These are phyloP conservation scores for Strongylocentrotus purpuratus DNA, from an alignment of 35 echinoderm and acorn worm species.

Conservation along the genomic window DNA sequence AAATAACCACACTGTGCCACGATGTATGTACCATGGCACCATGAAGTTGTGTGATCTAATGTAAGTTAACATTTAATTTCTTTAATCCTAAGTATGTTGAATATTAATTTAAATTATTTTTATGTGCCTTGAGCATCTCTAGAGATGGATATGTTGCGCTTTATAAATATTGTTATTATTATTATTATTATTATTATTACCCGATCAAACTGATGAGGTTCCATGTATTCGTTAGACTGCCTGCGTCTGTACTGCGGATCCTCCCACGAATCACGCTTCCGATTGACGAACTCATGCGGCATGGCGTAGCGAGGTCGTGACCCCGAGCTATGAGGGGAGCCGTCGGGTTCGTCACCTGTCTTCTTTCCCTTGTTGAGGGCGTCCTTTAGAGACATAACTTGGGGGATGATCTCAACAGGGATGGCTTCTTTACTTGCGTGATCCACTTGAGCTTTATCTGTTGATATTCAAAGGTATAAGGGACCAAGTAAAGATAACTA, in stretches of 20 bases:
- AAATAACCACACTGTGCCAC: too few species aligned
- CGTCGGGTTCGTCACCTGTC: conserved; percentile 48
- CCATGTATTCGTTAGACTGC: conserved; percentile 31
- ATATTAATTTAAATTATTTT: too few species aligned
- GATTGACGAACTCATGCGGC: conserved; percentile 58
- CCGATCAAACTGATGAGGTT: conserved; percentile 42
- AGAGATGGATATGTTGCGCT: too few species aligned
- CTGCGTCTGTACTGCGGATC: conserved; percentile 70
- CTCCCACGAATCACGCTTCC: conserved; percentile 70
- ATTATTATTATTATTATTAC: neutral
- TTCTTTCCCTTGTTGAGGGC: conserved; percentile 57
- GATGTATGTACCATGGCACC: too few species aligned
- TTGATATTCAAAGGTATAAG: neutral
- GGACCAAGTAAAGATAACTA: neutral
- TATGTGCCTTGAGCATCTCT: too few species aligned
- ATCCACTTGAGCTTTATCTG: conserved; percentile 32
- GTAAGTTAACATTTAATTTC: too few species aligned
- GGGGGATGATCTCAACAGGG: conserved; percentile 64
- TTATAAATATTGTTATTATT: too few species aligned
- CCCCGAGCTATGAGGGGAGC: conserved; percentile 43
- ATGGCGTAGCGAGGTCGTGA: conserved; percentile 78
- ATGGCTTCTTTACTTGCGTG: neutral
- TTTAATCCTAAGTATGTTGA: too few species aligned
- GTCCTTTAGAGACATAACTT: conserved; percentile 38
- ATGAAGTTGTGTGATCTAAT: too few species aligned